Evolutionary conservation across 2,797 vertebrate genomes (phyloP).

Genomic region (Helostoma temminkii): DNA sequence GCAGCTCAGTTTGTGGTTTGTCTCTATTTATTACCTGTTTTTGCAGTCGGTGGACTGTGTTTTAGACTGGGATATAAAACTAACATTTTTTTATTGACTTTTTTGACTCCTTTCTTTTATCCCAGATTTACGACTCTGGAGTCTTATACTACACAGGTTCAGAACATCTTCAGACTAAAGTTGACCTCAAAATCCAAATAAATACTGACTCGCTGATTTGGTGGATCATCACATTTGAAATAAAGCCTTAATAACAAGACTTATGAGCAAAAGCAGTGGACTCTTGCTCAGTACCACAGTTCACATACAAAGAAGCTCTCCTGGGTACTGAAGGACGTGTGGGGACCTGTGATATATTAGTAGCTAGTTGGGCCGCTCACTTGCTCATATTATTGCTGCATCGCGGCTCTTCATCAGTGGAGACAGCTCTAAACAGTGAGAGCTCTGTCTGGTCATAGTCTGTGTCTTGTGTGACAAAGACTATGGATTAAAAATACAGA

Average conservation of each 20-base stretch:
- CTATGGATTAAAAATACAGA: conserved; percentile 22
- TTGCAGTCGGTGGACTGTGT: neutral
- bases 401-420: conserved; percentile 27
- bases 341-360: conserved; percentile 51
- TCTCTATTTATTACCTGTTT: too few species aligned
- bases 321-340: conserved; percentile 50
- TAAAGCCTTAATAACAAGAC: conserved; percentile 9
- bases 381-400: conserved; percentile 54
- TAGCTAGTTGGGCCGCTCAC: conserved; percentile 41
- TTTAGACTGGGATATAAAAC: conserved; percentile 3
- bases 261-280: neutral
- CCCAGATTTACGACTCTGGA: too few species aligned
- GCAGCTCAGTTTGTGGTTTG: conserved; percentile 29
- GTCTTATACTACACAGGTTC: neutral
- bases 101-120: neutral
- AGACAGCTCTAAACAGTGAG: conserved; percentile 23
- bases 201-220: neutral
- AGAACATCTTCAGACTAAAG: neutral
- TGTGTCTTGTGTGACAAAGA: conserved; percentile 28
- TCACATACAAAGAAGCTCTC: conserved; percentile 30
- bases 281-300: conserved; percentile 6
- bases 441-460: conserved; percentile 9
- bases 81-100: neutral
- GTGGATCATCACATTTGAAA: neutral
- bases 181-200: conserved; percentile 1